Base-by-base conservation (phyloP, 2,113 vertebrate genomes). In the Cottus gobio region DNA sequence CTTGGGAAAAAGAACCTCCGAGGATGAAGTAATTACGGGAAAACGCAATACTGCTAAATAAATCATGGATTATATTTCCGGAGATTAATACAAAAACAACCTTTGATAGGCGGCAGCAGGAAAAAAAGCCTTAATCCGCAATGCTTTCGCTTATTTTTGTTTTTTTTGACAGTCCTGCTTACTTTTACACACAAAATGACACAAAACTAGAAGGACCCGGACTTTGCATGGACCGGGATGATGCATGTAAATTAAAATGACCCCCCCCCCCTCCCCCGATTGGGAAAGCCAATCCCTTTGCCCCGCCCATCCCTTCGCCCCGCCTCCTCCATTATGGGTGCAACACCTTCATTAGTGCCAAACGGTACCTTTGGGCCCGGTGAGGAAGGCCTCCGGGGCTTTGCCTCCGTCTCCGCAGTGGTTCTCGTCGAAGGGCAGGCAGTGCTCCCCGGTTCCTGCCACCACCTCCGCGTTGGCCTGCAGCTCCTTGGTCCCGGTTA, bases 331-430 rank as follows among this genome's bases (percentile, higher is more conserved):
- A 70, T 81, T 80, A 66, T n/a, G 26, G 68, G 50, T 48, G 22
- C 26, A 36, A 71, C 85, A 50, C 72, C 85, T 66, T 82, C 78
- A 85, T 84, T 71, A 73, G 69, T 36, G 60, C 34, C 0, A 54
- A 65, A 79, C 26, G 34, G 81, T 96, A 99, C 98, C 98, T 99
- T 99, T 99, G 74, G 98, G 98, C 86, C 97, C 97, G 66, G 97
- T 98, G 79, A 99, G 97, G 0, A 96, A 96, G 5, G 98, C 98
- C 80, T 99, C 97, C 0, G 96, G 94, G 0, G 98, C 97, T 75
- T 97, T 98, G 68, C 97, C 97, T 61, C 98, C 98, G 12, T 99
- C 98, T 11, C 98, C 98, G 73, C 98, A 99, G 84, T 97, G 95
- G 61, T 97, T 96, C 87, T 99, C 98, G 37, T 99, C 98, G 1